A percentile compares a stretch with the other conserved stretches of the same genome.
Conservation (phyloP, 2,113 vertebrate genomes). For the Struthio camelus region DNA sequence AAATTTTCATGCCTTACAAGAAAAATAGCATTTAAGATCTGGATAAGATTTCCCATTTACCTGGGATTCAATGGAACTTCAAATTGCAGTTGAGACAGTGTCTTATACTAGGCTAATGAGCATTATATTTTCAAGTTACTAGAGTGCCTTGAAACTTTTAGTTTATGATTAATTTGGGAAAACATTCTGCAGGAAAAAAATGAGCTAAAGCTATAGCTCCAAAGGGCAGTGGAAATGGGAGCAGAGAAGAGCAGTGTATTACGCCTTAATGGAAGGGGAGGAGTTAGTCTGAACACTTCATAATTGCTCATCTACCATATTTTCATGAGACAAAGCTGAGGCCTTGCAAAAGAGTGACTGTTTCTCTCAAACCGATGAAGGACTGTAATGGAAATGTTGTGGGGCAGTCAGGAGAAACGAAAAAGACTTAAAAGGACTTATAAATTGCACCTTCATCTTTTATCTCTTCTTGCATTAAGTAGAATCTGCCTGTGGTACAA, state of each 20-base stretch:
- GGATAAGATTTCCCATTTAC: too few species aligned
- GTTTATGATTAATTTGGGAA: neutral
- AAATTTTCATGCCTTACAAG: neutral
- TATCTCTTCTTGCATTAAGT: neutral
- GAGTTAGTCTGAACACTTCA: neutral
- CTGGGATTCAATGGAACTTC: neutral
- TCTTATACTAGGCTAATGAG: neutral
- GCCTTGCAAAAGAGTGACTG: neutral
- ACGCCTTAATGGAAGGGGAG: neutral
- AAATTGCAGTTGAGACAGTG: neutral
- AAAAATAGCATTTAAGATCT: neutral
- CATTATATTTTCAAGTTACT: fast-evolving
- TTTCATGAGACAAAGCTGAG: neutral
- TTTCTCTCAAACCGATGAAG: neutral
- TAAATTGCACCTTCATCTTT: neutral
- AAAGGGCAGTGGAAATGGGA: neutral
- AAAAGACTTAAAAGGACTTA: neutral
- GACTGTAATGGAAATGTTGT: neutral
- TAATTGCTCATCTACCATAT: fast-evolving
- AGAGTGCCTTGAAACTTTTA: neutral
- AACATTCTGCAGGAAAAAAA: neutral
- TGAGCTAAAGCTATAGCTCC: neutral
- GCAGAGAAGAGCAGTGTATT: neutral
- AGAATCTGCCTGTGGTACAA: neutral
- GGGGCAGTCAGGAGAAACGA: neutral